A percentile compares a stretch with the other conserved stretches of the same genome.
Evolutionary conservation across 1,140 invertebrate species (phyloP).

Genomic region (Drosophila neocordata): DNA sequence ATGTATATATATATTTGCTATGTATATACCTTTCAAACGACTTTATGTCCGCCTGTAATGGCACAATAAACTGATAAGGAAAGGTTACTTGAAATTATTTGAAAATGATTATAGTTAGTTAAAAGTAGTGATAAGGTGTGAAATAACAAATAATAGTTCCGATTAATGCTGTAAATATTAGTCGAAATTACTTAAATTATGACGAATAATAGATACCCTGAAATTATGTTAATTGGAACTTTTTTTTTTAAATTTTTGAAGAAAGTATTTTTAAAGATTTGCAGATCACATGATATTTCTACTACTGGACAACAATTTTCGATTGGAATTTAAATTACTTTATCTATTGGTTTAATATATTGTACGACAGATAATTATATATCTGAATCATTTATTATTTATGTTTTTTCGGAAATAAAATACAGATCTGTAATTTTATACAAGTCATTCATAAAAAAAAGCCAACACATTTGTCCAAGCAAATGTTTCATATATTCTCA

Average conservation of each 20-base stretch:
- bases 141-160: neutral
- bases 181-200: neutral
- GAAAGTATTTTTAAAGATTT: too few species aligned
- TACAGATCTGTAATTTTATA: too few species aligned
- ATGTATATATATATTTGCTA: neutral
- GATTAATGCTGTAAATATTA: neutral
- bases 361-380: neutral
- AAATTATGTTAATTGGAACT: too few species aligned
- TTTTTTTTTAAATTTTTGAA: too few species aligned
- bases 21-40: conserved; percentile 69
- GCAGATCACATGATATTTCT: too few species aligned
- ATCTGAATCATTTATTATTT: too few species aligned
- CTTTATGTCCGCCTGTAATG: conserved; percentile 41
- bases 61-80: conserved; percentile 47
- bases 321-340: too few species aligned
- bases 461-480: neutral
- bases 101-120: neutral
- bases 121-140: neutral
- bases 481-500: neutral
- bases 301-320: too few species aligned
- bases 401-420: too few species aligned
- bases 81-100: conserved; percentile 32
- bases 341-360: too few species aligned
- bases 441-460: neutral
- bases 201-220: neutral